A percentile compares a stretch with the other conserved stretches of the same genome.
Evolutionary conservation across 2,113 vertebrate species (phyloP).

Genomic region (Colaptes auratus): DNA sequence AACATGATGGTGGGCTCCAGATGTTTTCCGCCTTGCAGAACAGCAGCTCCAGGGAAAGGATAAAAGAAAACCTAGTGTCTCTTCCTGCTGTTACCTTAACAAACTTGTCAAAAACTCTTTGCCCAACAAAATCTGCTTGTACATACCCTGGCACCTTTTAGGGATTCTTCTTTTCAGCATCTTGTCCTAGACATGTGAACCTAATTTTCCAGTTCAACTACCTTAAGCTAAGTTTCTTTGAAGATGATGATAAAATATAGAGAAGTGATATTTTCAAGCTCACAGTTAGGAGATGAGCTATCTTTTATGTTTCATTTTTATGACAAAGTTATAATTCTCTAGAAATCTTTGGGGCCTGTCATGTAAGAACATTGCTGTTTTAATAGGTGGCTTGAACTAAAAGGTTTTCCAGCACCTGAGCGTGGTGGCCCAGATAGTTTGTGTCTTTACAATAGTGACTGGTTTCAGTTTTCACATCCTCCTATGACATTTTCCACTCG

Average conservation of each 20-base stretch:
- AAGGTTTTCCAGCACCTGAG: neutral
- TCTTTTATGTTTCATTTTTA: neutral
- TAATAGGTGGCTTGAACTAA: neutral
- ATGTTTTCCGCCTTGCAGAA: neutral
- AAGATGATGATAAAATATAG: neutral
- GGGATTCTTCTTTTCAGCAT: neutral
- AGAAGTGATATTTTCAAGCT: neutral
- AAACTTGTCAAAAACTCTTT: neutral
- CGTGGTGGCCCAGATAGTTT: neutral
- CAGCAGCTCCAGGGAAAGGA: neutral
- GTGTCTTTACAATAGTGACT: neutral
- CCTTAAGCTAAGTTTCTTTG: neutral
- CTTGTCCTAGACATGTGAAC: neutral
- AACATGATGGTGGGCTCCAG: too few species aligned
- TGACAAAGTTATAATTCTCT: neutral
- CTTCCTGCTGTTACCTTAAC: neutral
- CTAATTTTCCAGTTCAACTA: neutral
- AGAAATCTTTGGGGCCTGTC: neutral
- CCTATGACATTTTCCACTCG: neutral
- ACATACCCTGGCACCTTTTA: neutral
- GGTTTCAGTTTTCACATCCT: neutral
- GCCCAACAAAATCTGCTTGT: neutral
- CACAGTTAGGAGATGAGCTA: neutral
- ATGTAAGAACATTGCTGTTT: neutral
- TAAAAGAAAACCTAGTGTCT: neutral